These are phyloP conservation scores for Antheraea mylitta DNA, from an alignment of 1,140 invertebrate genomes.

Conservation along the genomic window DNA sequence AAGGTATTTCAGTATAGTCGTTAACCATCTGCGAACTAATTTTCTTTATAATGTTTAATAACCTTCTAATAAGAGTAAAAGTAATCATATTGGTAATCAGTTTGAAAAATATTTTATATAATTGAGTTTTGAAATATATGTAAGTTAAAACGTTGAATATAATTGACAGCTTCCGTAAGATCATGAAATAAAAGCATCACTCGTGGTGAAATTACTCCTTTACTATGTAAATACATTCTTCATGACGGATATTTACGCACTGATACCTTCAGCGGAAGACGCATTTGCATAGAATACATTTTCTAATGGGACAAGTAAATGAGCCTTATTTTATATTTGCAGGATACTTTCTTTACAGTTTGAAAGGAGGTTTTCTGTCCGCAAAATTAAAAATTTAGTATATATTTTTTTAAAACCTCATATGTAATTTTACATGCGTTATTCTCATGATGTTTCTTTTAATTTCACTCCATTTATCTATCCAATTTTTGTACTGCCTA, in stretches of 20 bases:
- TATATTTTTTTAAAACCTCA: too few species aligned
- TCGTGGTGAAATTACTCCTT: not conserved
- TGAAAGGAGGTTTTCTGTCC: not conserved
- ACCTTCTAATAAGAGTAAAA: too few species aligned
- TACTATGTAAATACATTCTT: slow-evolving; percentile 5
- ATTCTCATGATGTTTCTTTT: too few species aligned
- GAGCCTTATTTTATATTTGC: not conserved
- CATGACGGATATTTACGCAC: not conserved
- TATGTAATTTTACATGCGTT: too few species aligned
- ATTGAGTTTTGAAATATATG: not conserved
- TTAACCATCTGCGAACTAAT: too few species aligned
- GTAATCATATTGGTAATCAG: too few species aligned
- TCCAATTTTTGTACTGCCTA: too few species aligned
- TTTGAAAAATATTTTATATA: not conserved
- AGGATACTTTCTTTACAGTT: not conserved
- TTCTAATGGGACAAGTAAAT: not conserved
- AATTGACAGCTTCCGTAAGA: not conserved
- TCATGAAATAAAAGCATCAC: not conserved
- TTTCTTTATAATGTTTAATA: too few species aligned
- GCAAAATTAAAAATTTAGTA: not conserved
- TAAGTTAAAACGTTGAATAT: not conserved
- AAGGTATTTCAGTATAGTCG: too few species aligned
- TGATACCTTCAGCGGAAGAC: slow-evolving; percentile 9
- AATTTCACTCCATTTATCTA: too few species aligned
- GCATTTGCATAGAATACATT: slow-evolving; percentile 11